A percentile compares a stretch with the other conserved stretches of the same genome.
Conservation (phyloP, 2,888 invertebrate genomes). For the Dorcus hopei region DNA sequence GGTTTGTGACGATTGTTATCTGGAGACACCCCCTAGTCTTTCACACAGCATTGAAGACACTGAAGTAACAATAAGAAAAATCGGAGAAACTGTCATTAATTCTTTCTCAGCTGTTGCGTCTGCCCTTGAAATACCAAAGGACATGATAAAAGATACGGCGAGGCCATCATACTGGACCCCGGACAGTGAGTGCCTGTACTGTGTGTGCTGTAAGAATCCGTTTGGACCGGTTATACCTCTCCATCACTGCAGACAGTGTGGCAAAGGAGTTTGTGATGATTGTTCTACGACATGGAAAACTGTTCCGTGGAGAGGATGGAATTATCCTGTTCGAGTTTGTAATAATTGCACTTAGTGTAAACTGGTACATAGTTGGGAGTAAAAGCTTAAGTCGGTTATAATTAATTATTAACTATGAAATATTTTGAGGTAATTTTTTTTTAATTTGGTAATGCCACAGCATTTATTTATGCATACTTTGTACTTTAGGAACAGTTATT, state of each 20-base stretch:
- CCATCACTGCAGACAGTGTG: conserved; percentile 72
- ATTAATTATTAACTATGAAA: too few relatives aligned
- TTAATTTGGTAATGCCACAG: too few relatives aligned
- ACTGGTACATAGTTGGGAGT: conserved; percentile 17
- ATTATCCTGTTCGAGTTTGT: conserved; percentile 70
- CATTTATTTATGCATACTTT: too few relatives aligned
- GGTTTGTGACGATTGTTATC: conserved; percentile 69
- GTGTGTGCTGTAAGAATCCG: conserved; percentile 60
- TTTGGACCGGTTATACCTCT: conserved; percentile 56
- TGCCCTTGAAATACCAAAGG: conserved; percentile 70
- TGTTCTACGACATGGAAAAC: conserved; percentile 59
- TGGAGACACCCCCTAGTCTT: conserved; percentile 40
- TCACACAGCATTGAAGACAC: conserved; percentile 36
- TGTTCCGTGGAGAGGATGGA: conserved; percentile 73
- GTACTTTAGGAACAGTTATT: too few relatives aligned
- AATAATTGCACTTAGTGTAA: conserved; percentile 54
- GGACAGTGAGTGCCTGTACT: conserved; percentile 65
- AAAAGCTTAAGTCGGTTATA: background rate
- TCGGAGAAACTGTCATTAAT: conserved; percentile 70
- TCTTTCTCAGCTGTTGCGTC: conserved; percentile 68
- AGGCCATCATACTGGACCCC: conserved; percentile 79
- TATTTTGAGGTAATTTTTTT: too few relatives aligned
- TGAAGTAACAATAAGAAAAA: conserved; percentile 59
- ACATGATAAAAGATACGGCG: conserved; percentile 73
- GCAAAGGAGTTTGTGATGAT: conserved; percentile 65